Percentiles rank a stretch among this genome's conserved stretches.
phyloP scores from a whole-genome alignment of 2,113 vertebrate species.

The Seriola dumerili region DNA sequence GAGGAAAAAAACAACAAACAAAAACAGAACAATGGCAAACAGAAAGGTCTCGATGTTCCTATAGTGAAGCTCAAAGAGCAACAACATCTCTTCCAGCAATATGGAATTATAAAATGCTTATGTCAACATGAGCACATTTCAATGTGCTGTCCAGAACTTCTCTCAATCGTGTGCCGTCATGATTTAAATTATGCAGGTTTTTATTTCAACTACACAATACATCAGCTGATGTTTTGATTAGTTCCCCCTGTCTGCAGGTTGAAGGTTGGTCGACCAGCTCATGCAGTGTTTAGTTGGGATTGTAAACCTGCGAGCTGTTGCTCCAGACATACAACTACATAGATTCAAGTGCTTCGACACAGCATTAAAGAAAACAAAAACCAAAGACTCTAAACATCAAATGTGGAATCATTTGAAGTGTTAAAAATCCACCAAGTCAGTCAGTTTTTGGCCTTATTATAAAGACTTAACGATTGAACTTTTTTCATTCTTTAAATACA shows the following conservation, averaged over 20 bases:
- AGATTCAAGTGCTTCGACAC: constrained; percentile 54
- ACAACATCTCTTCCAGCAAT: constrained; percentile 67
- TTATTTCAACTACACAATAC: constrained; percentile 1
- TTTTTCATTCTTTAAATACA: constrained; percentile 63
- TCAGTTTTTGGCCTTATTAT: constrained; percentile 56
- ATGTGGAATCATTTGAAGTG: constrained; percentile 71
- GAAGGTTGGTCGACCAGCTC: constrained; percentile 36
- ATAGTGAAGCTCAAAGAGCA: constrained; percentile 53
- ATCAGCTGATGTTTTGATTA: constrained; percentile 31
- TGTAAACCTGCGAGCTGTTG: constrained; percentile 41
- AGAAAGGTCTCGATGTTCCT: constrained; percentile 60
- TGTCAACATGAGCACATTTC: constrained; percentile 41
- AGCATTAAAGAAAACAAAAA: constrained; percentile 52
- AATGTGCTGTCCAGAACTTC: constrained; percentile 23
- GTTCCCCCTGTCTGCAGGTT: constrained; percentile 19
- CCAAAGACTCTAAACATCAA: constrained; percentile 46
- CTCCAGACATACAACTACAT: constrained; percentile 40
- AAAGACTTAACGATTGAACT: constrained; percentile 32
- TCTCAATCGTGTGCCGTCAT: constrained; percentile 41
- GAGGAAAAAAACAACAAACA: constrained; percentile 46
- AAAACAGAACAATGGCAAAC: constrained; percentile 60
- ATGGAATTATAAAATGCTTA: constrained; percentile 50
- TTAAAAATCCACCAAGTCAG: constrained; percentile 46
- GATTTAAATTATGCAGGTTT: constrained; percentile 38
- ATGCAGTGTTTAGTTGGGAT: constrained; percentile 25